Conservation (phyloP, 2,888 invertebrate genomes). For the Notodonta dromedarius region DNA sequence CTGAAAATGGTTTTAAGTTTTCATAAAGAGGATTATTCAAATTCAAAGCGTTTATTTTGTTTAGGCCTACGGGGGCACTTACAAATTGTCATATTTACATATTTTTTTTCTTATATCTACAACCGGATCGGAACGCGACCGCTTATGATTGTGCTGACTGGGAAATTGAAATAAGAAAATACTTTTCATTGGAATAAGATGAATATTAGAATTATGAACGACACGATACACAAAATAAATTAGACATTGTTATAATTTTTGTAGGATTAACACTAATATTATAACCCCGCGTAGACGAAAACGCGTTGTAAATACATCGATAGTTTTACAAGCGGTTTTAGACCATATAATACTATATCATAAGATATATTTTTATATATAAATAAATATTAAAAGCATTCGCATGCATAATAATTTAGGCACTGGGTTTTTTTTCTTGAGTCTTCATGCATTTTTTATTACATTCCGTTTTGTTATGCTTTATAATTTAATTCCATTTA, state of each 20-base stretch:
- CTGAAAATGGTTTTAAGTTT: too few species aligned
- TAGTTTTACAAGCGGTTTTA: conserved; percentile 15
- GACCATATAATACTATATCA: conserved; percentile 6
- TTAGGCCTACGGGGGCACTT: too few species aligned
- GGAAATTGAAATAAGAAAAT: too few species aligned
- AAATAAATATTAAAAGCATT: conserved; percentile 15
- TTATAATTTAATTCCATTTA: not conserved
- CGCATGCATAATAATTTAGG: conserved; percentile 37
- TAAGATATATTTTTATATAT: conserved; percentile 7
- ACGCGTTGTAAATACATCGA: conserved; percentile 32
- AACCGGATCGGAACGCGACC: too few species aligned
- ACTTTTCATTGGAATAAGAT: not conserved
- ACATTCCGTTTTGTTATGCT: conserved; percentile 24
- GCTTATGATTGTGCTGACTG: too few species aligned
- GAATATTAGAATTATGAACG: conserved; percentile 15
- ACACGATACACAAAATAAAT: conserved; percentile 11
- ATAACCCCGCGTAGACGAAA: conserved; percentile 23
- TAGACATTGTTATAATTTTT: conserved; percentile 29
- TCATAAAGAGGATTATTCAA: too few species aligned
- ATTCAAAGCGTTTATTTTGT: too few species aligned
- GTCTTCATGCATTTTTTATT: conserved; percentile 7
- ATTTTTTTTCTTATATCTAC: too few species aligned
- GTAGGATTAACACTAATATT: conserved; percentile 25
- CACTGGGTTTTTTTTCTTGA: conserved; percentile 20
- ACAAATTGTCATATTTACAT: too few species aligned